Evolutionary conservation across 2,113 vertebrate genomes (phyloP), one percentile per base, ranked within the genome.

Genomic region (Ptychochromis oligacanthus): DNA sequence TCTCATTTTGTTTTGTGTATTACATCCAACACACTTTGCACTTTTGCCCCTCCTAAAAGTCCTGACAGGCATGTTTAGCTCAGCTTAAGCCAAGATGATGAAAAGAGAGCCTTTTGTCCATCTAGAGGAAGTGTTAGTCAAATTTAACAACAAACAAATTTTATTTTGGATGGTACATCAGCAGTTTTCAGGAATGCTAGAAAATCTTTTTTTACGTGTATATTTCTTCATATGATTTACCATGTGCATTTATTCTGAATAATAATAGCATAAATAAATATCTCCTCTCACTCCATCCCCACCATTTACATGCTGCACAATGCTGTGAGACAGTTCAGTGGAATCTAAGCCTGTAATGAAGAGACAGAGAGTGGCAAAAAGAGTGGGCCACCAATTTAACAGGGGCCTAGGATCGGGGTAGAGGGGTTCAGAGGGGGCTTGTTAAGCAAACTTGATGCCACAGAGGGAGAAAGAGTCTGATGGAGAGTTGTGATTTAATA

Each of bases 401-500:
- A 67, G 80, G 91, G 92, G 90, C 91, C 89, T 84, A 34, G n/a
- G 78, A 85, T 84, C 46, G 55, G 90, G 83, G 70, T 79, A 77
- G 75, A 17, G 67, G 85, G 79, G 83, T 88, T 89, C 80, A 85
- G 77, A 70, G 59, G 75, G 78, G 77, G 80, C 70, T 86, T 78
- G 82, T 79, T 89, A 90, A 91, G 75, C 78, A 91, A 93, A 93
- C 89, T 67, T 75, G 62, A 88, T 57, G 72, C 72, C 79, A 79
- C 52, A 20, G 75, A 61, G 75, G 55, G 26, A 78, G 74, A 89
- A 64, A 79, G 56, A 67, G 54, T 74, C 74, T 26, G 54, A 60
- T 54, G 78, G 70, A 83, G 62, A 79, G 62, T 76, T 86, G 84
- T 87, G 57, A 88, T 91, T 90, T 91, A 82, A 91, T 93, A 92